phyloP scores from a whole-genome alignment of 2,797 vertebrate genomes.

The Thripadectes ignobilis region DNA sequence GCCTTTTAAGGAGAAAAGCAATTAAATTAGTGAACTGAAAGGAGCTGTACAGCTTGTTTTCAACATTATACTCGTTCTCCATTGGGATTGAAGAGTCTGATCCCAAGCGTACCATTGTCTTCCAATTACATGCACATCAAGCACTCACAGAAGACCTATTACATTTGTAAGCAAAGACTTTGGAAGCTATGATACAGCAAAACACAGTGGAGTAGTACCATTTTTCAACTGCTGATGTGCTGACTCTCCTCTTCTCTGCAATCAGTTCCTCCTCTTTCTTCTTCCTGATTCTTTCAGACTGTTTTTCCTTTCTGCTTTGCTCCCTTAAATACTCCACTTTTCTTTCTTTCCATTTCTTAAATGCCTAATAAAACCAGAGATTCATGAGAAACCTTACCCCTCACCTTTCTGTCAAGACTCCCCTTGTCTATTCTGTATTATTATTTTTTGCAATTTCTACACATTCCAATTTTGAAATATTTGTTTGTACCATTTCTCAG shows the following conservation, averaged over 20 bases:
- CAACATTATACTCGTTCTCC: background rate
- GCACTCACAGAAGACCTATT: background rate
- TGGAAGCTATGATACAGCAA: background rate
- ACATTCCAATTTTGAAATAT: background rate
- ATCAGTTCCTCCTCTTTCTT: slow-evolving; percentile 79
- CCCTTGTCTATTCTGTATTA: background rate
- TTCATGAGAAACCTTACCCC: background rate
- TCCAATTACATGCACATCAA: background rate
- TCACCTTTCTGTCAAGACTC: background rate
- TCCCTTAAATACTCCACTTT: slow-evolving; percentile 81
- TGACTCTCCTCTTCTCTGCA: slow-evolving; percentile 83
- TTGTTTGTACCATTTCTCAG: background rate
- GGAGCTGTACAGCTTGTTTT: background rate
- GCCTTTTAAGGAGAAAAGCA: background rate
- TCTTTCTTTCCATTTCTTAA: slow-evolving; percentile 90
- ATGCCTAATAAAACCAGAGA: slow-evolving; percentile 78
- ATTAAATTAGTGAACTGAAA: background rate
- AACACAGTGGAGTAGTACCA: slow-evolving; percentile 77
- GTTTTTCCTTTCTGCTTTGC: slow-evolving; percentile 78
- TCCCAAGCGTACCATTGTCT: background rate
- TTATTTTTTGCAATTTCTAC: background rate
- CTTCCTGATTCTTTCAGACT: slow-evolving; percentile 78
- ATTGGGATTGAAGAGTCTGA: background rate
- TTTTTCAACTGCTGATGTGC: slow-evolving; percentile 80
- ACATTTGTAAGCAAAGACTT: background rate